These are phyloP conservation scores for Synaphobranchus kaupii DNA, from an alignment of 2,797 vertebrate genomes.

Conservation along the genomic window DNA sequence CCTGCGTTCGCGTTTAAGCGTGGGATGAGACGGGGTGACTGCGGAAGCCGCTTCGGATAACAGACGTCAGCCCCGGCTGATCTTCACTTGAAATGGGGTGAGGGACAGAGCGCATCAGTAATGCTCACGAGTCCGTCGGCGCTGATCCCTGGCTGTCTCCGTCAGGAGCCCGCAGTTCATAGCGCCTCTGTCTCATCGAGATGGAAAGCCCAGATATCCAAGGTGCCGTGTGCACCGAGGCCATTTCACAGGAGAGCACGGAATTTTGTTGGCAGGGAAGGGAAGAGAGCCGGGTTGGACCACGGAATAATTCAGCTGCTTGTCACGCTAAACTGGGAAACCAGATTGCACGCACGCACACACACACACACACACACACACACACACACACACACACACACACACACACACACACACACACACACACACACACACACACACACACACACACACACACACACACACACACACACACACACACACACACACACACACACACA, in stretches of 20 bases:
- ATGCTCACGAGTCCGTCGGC: background rate
- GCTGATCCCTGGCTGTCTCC: slow-evolving; percentile 17
- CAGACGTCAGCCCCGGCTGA: background rate
- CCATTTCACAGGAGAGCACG: slow-evolving; percentile 9
- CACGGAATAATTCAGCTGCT: slow-evolving; percentile 1
- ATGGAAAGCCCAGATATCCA: slow-evolving; percentile 5
- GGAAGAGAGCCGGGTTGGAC: background rate
- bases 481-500: too few species aligned
- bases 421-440: too few species aligned
- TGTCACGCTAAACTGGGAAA: background rate
- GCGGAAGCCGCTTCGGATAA: background rate
- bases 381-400: too few species aligned
- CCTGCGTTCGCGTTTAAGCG: background rate
- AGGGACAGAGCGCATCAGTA: background rate
- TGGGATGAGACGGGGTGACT: background rate
- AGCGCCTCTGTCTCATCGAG: background rate
- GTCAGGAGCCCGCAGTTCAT: slow-evolving; percentile 11
- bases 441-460: too few species aligned
- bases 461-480: too few species aligned
- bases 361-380: too few species aligned
- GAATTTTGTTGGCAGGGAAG: slow-evolving; percentile 4
- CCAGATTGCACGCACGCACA: background rate
- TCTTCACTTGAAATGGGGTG: background rate
- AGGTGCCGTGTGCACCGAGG: background rate
- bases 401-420: too few species aligned